These are phyloP conservation scores for Oscheius sp. DNA, from an alignment of 2,888 invertebrate genomes.

Conservation along the genomic window DNA sequence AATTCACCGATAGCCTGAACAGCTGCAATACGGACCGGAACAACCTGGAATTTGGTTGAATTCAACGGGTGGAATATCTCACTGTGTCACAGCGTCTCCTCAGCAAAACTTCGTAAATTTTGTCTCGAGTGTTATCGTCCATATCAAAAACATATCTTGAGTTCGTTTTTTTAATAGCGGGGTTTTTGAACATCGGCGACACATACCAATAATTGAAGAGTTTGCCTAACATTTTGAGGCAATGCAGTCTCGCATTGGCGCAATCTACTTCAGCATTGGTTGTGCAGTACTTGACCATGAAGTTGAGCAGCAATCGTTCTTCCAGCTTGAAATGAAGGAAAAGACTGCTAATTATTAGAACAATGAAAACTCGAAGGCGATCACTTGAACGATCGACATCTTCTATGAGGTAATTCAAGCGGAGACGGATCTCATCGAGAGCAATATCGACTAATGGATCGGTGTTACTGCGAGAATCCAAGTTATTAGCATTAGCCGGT, in stretches of 20 bases:
- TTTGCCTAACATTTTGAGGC: neutral
- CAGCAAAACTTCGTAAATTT: neutral
- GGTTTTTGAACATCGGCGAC: neutral
- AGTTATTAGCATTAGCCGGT: neutral
- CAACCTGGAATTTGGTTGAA: neutral
- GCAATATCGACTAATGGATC: neutral
- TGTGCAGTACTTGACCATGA: neutral
- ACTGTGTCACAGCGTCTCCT: neutral
- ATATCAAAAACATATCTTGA: neutral
- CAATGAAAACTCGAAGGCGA: neutral
- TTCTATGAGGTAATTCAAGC: neutral
- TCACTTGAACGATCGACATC: neutral
- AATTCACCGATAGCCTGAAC: neutral
- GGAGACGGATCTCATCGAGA: neutral
- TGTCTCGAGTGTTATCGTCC: neutral
- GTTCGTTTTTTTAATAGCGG: neutral
- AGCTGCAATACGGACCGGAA: neutral
- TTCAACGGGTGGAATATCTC: neutral
- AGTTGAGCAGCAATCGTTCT: neutral
- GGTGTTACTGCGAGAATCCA: neutral
- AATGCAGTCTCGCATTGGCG: neutral
- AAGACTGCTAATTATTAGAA: neutral
- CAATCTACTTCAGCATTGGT: neutral
- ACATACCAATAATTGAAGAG: neutral
- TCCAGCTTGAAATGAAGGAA: neutral